Conservation (phyloP, 2,113 vertebrate species). For the Semnornis frantzii region DNA sequence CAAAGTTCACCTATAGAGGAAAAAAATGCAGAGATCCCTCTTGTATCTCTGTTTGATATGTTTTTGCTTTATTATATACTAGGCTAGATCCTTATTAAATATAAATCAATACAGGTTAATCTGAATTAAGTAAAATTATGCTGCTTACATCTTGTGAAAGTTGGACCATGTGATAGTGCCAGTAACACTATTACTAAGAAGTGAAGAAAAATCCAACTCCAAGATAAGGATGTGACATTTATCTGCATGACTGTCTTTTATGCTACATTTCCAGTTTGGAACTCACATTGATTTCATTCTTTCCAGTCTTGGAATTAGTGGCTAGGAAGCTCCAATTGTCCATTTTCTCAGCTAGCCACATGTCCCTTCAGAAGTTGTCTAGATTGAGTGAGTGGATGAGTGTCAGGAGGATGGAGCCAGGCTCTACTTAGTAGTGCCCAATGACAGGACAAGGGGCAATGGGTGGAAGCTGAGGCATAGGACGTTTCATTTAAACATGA, state of each 20-base stretch:
- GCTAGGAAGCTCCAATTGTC: neutral
- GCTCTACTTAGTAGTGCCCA: too few species aligned
- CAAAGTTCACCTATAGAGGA: neutral
- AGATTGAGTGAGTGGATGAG: neutral
- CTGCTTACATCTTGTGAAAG: neutral
- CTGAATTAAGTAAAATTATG: neutral
- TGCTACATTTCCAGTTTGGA: neutral
- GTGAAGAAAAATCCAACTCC: neutral
- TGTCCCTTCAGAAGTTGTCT: fast-evolving
- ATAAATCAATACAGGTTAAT: neutral
- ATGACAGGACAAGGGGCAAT: too few species aligned
- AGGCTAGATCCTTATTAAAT: neutral
- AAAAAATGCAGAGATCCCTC: neutral
- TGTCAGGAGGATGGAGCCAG: too few species aligned
- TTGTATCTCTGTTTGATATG: neutral
- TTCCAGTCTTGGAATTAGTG: neutral
- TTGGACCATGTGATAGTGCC: neutral
- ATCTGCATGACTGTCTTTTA: neutral
- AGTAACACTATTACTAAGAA: neutral
- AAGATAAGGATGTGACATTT: neutral
- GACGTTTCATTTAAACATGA: too few species aligned
- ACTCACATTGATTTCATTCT: neutral
- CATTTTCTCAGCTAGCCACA: neutral
- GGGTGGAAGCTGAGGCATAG: too few species aligned
- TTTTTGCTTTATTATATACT: neutral